Evolutionary conservation across 2,888 invertebrate species (phyloP).

Genomic region (Ceraclea dissimilis): DNA sequence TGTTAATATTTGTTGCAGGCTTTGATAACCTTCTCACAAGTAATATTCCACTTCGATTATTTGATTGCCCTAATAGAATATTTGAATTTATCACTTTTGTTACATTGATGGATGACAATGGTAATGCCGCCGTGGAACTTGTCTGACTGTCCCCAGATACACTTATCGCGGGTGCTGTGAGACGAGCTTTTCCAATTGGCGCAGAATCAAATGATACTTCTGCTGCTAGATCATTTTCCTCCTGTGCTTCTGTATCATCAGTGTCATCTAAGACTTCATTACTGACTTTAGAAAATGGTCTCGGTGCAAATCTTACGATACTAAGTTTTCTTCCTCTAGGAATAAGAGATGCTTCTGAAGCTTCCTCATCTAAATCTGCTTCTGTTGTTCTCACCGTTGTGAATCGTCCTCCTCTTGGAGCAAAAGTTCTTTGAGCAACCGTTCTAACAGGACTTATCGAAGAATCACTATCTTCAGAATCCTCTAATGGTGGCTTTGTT

Average conservation of each 20-base stretch:
- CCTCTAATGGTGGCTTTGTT: conserved; percentile 30
- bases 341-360: conserved; percentile 18
- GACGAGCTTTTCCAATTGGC: conserved; percentile 16
- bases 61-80: conserved; percentile 21
- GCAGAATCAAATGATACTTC: conserved; percentile 17
- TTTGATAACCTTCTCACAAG: conserved; percentile 30
- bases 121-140: conserved; percentile 1
- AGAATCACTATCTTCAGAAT: conserved; percentile 37
- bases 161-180: conserved; percentile 21
- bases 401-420: conserved; percentile 40
- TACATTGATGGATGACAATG: conserved; percentile 15
- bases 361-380: conserved; percentile 19
- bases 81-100: conserved; percentile 25
- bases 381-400: conserved; percentile 22
- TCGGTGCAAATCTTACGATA: conserved; percentile 38
- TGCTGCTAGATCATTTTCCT: conserved; percentile 22
- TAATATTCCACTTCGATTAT: conserved; percentile 23
- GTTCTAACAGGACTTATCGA: conserved; percentile 40
- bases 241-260: conserved; percentile 10
- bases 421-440: conserved; percentile 33
- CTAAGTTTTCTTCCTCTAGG: conserved; percentile 29
- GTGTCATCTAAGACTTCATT: conserved; percentile 19
- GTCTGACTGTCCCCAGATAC: conserved; percentile 15
- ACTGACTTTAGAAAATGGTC: conserved; percentile 37
- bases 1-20: conserved; percentile 30